Evolutionary conservation across 2,888 invertebrate species (phyloP).

Genomic region (Dryomyza anilis): DNA sequence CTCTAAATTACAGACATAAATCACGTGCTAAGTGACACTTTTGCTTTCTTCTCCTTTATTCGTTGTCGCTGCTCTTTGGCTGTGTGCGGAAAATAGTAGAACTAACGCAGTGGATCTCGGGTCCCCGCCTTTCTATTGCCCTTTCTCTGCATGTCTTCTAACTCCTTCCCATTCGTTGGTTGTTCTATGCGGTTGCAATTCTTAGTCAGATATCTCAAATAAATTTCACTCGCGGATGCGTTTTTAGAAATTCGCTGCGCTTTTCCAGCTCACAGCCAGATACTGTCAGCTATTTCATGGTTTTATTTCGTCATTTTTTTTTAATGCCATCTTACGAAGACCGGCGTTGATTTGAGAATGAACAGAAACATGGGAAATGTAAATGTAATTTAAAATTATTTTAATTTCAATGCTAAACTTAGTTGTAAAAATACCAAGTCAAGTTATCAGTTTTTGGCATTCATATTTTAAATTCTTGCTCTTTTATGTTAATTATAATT

Average conservation of each 20-base stretch:
- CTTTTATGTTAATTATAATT: too few relatives aligned
- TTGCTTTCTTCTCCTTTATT: too few relatives aligned
- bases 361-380: too few relatives aligned
- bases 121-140: too few relatives aligned
- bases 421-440: too few relatives aligned
- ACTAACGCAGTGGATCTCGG: background rate
- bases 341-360: too few relatives aligned
- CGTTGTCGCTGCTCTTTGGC: background rate
- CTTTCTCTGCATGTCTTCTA: too few relatives aligned
- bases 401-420: too few relatives aligned
- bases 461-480: too few relatives aligned
- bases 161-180: background rate
- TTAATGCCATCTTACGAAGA: too few relatives aligned
- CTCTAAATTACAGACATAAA: slow-evolving; percentile 50
- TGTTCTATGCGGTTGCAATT: slow-evolving; percentile 2
- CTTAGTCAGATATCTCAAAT: slow-evolving; percentile 4
- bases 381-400: too few relatives aligned
- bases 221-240: background rate
- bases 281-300: background rate
- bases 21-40: slow-evolving; percentile 50
- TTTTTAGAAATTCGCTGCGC: background rate
- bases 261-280: background rate
- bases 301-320: background rate
- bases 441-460: too few relatives aligned
- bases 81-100: background rate